Evolutionary conservation across 2,797 vertebrate genomes (phyloP).

Genomic region (Bothrops alternatus): DNA sequence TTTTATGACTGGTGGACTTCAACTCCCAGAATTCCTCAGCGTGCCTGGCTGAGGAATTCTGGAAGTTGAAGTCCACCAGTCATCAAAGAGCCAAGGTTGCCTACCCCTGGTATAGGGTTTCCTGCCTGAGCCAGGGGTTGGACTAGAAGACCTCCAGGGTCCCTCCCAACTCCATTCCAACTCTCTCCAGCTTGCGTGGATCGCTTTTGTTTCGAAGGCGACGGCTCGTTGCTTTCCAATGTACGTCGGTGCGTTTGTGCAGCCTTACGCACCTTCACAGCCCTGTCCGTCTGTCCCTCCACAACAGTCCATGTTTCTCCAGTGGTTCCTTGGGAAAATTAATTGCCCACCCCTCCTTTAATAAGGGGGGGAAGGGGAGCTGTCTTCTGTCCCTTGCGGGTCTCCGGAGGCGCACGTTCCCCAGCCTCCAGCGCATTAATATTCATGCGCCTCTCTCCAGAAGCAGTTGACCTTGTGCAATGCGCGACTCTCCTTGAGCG

Average conservation of each 20-base stretch:
- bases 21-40: too few relatives aligned
- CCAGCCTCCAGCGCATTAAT: slow-evolving; percentile 56
- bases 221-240: neutral
- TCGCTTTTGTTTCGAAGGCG: neutral
- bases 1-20: too few relatives aligned
- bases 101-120: neutral
- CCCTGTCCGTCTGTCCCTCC: too few relatives aligned
- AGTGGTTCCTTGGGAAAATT: neutral
- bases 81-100: too few relatives aligned
- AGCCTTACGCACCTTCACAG: too few relatives aligned
- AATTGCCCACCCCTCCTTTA: neutral
- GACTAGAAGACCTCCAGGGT: neutral
- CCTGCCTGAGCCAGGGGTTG: neutral
- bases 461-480: slow-evolving; percentile 72
- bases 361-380: too few relatives aligned
- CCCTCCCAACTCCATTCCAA: neutral
- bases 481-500: slow-evolving; percentile 68
- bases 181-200: neutral
- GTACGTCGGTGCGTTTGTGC: neutral
- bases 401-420: neutral
- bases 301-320: accelerated
- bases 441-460: slow-evolving; percentile 64
- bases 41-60: too few relatives aligned
- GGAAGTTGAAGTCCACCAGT: too few relatives aligned
- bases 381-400: neutral